Base-by-base conservation (phyloP, 2,113 vertebrate genomes). In the Calcarius ornatus region DNA sequence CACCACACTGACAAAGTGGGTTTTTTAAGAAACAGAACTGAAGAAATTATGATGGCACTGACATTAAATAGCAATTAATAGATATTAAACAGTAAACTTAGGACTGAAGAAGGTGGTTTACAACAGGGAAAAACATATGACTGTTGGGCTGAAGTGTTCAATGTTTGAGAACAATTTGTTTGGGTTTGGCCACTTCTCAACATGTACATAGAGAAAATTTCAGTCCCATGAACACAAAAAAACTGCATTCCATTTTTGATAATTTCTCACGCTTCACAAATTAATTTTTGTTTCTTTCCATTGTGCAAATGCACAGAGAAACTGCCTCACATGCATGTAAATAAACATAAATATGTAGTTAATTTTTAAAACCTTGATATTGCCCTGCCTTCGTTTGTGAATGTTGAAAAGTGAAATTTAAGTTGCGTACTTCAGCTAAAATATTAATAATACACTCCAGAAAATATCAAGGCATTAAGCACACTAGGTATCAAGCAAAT, bases 1-100 rank as follows among this genome's bases (percentile, higher is more conserved):
- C 2, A 2, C 20, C 30, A 38, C 0, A 0, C 21, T 31, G 21
- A 63, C 13, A 56, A 35, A 7, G 2, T 10, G 19, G 6, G 3
- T 75, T 60, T 60, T 68, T 43, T 35, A 64, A n/a, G 47, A 57
- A 84, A 45, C 14, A 60, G 24, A 86, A 50, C 19, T 43, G 6
- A 56, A 61, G 20, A 54, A 68, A 82, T 27, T 0, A 61, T 21
- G 30, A 79, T n/a, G 22, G 33, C 35, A 59, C 4, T n/a, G 35
- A n/a, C 0, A 1, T 40, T n/a, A 57, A 5, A 73, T 1, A 81
- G 42, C 9, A 40, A 38, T 54, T 28, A 53, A 33, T 8, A 59
- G 42, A 11, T 57, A 70, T 11, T 12, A 40, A 45, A 31, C 10
- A 47, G 12, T 22, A 81, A 47, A n/a, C 17, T n/a, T n/a, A 65